Percentiles rank a stretch among this genome's conserved stretches.
phyloP scores from a whole-genome alignment of 23 tunicate genomes.

The Corella eumyota region DNA sequence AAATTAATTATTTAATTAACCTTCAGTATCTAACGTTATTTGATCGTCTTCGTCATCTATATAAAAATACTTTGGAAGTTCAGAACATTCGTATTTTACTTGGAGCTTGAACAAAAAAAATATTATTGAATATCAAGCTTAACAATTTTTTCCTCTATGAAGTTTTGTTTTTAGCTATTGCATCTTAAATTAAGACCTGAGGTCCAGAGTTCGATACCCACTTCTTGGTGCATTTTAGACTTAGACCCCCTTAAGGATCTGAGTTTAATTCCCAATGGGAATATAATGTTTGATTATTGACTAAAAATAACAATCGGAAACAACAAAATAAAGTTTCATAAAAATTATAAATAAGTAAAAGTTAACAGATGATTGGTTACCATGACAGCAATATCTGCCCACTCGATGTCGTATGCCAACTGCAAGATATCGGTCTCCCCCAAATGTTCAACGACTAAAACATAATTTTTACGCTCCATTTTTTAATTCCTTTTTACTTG shows the following conservation, averaged over 20 bases:
- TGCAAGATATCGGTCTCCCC: conserved; percentile 46
- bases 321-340: too few species aligned
- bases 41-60: conserved; percentile 61
- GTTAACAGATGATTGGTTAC: conserved; percentile 5
- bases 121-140: background rate
- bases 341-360: too few species aligned
- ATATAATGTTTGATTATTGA: too few species aligned
- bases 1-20: conserved; percentile 9
- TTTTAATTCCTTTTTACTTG: too few species aligned
- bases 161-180: too few species aligned
- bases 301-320: too few species aligned
- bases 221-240: too few species aligned
- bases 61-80: conserved; percentile 23
- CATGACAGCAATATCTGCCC: conserved; percentile 40
- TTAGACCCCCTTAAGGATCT: too few species aligned
- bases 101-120: conserved; percentile 21
- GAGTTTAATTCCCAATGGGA: too few species aligned
- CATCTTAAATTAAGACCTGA: too few species aligned
- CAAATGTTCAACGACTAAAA: conserved; percentile 29
- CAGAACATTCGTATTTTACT: conserved; percentile 40
- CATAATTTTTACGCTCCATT: conserved; percentile 9
- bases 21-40: conserved; percentile 46
- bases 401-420: conserved; percentile 16
- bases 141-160: too few species aligned
- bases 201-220: too few species aligned